Evolutionary conservation across 1,140 invertebrate genomes (phyloP).

Genomic region (Drosophila ohnishii): DNA sequence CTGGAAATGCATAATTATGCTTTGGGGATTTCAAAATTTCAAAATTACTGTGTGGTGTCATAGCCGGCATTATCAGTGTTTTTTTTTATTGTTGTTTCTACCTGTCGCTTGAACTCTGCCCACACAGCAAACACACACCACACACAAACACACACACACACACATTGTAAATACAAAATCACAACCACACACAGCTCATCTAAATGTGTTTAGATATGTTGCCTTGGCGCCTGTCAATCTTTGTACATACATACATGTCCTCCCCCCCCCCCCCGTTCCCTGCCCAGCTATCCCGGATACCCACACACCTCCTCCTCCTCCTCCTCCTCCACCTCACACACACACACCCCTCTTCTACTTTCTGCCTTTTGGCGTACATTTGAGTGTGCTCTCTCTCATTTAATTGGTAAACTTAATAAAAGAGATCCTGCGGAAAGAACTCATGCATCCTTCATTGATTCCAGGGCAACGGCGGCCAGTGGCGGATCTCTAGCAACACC

Average conservation of each 20-base stretch:
- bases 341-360: constrained; percentile 6
- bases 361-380: constrained; percentile 42
- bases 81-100: not conserved
- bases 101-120: constrained; percentile 15
- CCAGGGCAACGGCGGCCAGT: constrained; percentile 43
- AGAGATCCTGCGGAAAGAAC: not conserved
- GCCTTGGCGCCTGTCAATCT: constrained; percentile 20
- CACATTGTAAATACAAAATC: constrained; percentile 12
- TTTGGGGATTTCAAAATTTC: too few relatives aligned
- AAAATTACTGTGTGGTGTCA: not conserved
- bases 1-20: too few relatives aligned
- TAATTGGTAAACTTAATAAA: constrained; percentile 1
- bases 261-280: not conserved
- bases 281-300: not conserved
- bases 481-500: constrained; percentile 23
- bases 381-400: constrained; percentile 50
- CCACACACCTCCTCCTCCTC: not conserved
- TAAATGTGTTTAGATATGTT: constrained; percentile 33
- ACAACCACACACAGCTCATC: constrained; percentile 14
- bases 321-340: not conserved
- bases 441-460: constrained; percentile 16
- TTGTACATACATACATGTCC: constrained; percentile 28
- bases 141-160: constrained; percentile 21
- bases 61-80: constrained; percentile 6
- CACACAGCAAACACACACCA: not conserved